phyloP scores from a whole-genome alignment of 2,888 invertebrate genomes.

The Phalangium opilio region DNA sequence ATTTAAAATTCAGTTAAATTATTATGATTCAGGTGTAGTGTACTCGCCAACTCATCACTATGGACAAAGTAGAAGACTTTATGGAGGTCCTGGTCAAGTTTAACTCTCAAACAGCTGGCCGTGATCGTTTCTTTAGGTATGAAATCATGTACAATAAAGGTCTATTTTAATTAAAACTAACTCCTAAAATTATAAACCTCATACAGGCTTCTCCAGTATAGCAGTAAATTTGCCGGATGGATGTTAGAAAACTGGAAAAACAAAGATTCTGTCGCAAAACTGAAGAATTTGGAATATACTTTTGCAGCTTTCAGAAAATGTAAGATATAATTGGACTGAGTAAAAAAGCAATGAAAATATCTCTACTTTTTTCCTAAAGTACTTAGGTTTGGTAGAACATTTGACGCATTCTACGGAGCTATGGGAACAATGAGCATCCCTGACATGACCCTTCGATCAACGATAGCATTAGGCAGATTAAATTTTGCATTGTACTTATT shows the following conservation, averaged over 20 bases:
- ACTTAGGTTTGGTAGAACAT: slow-evolving; percentile 63
- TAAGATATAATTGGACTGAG: slow-evolving; percentile 33
- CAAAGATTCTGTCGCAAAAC: slow-evolving; percentile 49
- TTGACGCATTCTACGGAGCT: slow-evolving; percentile 62
- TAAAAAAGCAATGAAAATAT: slow-evolving; percentile 25
- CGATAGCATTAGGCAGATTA: slow-evolving; percentile 60
- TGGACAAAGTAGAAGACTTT: too few species aligned
- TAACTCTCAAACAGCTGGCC: slow-evolving; percentile 15
- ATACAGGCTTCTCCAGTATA: slow-evolving; percentile 63
- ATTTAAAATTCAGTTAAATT: too few species aligned
- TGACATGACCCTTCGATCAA: slow-evolving; percentile 50
- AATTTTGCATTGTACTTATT: slow-evolving; percentile 61
- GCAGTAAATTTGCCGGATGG: slow-evolving; percentile 62
- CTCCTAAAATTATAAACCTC: too few species aligned
- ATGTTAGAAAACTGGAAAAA: slow-evolving; percentile 45
- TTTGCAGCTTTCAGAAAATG: slow-evolving; percentile 73
- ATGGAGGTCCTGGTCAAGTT: slow-evolving; percentile 18
- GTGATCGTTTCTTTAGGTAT: slow-evolving; percentile 18
- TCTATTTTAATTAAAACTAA: too few species aligned
- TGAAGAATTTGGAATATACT: slow-evolving; percentile 65
- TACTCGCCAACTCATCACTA: too few species aligned
- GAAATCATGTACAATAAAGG: background rate
- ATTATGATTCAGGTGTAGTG: too few species aligned
- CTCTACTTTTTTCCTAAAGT: slow-evolving; percentile 40
- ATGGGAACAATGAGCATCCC: slow-evolving; percentile 54